Conservation (phyloP, 2,888 invertebrate species). For the Phoronis australis region DNA sequence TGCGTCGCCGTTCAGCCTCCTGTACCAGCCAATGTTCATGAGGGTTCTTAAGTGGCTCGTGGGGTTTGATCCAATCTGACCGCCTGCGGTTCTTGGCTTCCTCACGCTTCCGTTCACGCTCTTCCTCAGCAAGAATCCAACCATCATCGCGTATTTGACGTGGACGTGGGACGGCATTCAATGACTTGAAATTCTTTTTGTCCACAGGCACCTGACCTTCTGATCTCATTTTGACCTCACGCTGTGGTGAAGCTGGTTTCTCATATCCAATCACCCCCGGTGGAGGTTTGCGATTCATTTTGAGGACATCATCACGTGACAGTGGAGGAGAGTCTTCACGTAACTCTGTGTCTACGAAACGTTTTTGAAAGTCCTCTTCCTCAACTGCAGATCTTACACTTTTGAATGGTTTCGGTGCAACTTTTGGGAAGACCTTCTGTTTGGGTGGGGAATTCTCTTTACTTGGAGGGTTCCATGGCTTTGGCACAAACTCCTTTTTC, state of each 20-base stretch:
- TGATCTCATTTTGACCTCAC: not conserved
- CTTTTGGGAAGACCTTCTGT: too few species aligned
- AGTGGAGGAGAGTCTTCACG: too few species aligned
- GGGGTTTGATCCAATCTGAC: conserved; percentile 24
- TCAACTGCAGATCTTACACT: conserved; percentile 4
- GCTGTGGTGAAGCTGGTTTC: too few species aligned
- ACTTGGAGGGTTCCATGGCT: too few species aligned
- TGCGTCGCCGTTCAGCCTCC: conserved; percentile 82
- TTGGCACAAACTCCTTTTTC: too few species aligned
- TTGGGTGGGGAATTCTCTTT: too few species aligned
- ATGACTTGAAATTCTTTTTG: conserved; percentile 26
- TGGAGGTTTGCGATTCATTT: conserved; percentile 35
- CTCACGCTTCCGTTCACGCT: conserved; percentile 12
- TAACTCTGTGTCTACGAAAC: too few species aligned
- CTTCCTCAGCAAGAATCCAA: conserved; percentile 21
- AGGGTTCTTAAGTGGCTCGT: conserved; percentile 22
- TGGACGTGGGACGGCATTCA: conserved; percentile 38
- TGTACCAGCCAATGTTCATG: conserved; percentile 81
- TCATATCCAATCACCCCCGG: conserved; percentile 10
- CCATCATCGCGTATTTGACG: conserved; percentile 18
- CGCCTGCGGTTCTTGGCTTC: conserved; percentile 14
- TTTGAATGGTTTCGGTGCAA: conserved; percentile 3
- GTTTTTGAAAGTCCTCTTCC: too few species aligned
- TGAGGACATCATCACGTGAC: conserved; percentile 32
- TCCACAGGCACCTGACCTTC: conserved; percentile 19